Evolutionary conservation across 92 coral and sea anemone genomes (phyloP).

Genomic region (Scolanthus callimorphus): DNA sequence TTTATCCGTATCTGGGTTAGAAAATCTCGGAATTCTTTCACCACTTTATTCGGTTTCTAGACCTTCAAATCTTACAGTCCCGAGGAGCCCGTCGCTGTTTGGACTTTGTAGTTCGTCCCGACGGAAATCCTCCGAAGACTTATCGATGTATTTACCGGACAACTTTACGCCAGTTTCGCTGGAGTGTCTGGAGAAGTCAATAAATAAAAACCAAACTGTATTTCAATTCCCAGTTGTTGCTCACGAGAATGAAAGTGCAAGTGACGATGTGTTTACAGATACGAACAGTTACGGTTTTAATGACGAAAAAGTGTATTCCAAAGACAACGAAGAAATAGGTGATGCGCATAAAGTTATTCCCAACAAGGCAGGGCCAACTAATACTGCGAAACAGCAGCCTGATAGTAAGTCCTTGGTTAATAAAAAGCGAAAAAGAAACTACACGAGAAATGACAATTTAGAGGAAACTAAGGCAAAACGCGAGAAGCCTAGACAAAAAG

Average conservation of each 20-base stretch:
- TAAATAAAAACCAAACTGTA: slow-evolving; percentile 33
- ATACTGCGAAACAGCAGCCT: no score
- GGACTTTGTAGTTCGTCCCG: slow-evolving; percentile 38
- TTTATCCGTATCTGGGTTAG: slow-evolving; percentile 25
- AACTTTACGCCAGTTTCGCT: slow-evolving; percentile 54
- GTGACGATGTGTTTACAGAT: slow-evolving; percentile 11
- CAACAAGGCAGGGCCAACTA: no score
- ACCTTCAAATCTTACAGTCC: neutral
- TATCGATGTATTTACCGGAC: slow-evolving; percentile 58
- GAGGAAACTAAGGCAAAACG: neutral
- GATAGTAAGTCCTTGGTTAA: no score
- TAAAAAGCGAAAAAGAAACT: neutral
- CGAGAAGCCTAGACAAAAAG: neutral
- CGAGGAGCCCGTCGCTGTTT: slow-evolving; percentile 19
- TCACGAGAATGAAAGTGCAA: neutral
- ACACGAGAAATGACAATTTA: neutral
- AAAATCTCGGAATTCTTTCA: slow-evolving; percentile 18
- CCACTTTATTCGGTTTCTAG: slow-evolving; percentile 28
- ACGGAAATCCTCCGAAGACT: slow-evolving; percentile 46
- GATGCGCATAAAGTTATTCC: neutral
- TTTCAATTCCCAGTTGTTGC: slow-evolving; percentile 36
- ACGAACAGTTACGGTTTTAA: neutral
- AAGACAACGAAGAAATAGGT: neutral
- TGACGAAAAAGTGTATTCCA: neutral
- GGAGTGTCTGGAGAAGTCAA: slow-evolving; percentile 41